Conservation (phyloP, 2,113 vertebrate genomes). For the Pheucticus melanocephalus region DNA sequence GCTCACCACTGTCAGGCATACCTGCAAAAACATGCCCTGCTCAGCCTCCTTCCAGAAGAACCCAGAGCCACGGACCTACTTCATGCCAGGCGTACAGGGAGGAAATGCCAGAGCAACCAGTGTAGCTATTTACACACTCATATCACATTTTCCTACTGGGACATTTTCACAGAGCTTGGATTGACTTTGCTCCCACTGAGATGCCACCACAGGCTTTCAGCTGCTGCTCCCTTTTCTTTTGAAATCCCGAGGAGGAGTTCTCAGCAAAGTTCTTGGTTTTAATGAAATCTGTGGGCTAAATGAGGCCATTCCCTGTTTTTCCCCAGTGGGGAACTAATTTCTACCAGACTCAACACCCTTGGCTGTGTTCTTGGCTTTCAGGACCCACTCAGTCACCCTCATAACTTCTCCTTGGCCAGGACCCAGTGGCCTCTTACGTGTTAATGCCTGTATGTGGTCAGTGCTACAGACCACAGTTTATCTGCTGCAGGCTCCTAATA, state of each 20-base stretch:
- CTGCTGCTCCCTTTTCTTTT: neutral
- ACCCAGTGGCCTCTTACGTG: neutral
- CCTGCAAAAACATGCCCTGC: neutral
- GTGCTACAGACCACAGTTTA: neutral
- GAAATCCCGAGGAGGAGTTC: neutral
- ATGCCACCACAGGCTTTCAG: neutral
- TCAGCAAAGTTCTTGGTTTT: neutral
- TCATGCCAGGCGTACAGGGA: neutral
- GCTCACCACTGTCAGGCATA: fast-evolving
- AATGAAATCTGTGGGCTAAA: neutral
- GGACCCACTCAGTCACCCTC: neutral
- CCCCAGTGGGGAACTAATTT: neutral
- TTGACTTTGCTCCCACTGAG: neutral
- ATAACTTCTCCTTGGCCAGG: neutral
- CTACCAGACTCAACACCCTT: neutral
- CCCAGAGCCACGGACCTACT: neutral
- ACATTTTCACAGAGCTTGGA: neutral
- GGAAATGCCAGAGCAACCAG: neutral
- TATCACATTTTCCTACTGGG: fast-evolving
- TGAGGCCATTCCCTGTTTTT: neutral
- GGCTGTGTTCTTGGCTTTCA: neutral
- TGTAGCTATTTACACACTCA: neutral
- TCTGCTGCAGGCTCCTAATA: neutral
- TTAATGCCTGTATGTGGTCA: neutral
- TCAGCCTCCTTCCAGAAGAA: neutral